Conservation (phyloP, 1,140 invertebrate species). For the Lasioglossum baleicum region DNA sequence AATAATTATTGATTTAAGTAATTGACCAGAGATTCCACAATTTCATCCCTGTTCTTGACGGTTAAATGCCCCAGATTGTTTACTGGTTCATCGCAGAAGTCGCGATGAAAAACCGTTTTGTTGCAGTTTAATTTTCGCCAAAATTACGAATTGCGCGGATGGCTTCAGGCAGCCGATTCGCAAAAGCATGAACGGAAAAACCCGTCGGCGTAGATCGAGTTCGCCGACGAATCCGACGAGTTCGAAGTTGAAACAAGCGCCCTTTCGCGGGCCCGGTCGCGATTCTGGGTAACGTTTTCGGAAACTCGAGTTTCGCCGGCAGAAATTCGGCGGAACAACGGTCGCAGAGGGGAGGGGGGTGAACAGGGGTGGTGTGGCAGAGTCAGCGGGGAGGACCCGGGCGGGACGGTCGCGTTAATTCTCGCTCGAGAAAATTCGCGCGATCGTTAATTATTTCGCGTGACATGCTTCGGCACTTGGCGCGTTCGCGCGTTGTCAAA, state of each 20-base stretch:
- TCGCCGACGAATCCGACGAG: neutral
- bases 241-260: neutral
- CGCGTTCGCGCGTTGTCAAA: slow-evolving; percentile 72
- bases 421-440: slow-evolving; percentile 72
- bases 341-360: neutral
- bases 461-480: slow-evolving; percentile 75
- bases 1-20: no score
- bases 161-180: no score
- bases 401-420: slow-evolving; percentile 43
- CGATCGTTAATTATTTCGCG: slow-evolving; percentile 78
- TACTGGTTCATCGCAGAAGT: no score
- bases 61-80: no score
- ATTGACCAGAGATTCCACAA: no score
- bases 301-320: slow-evolving; percentile 12
- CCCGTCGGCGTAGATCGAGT: no score
- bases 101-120: no score
- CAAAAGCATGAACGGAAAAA: no score
- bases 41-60: no score
- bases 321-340: slow-evolving; percentile 40
- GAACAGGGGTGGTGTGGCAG: neutral
- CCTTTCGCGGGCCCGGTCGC: neutral
- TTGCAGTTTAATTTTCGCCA: no score
- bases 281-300: slow-evolving; percentile 12
- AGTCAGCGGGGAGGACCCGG: neutral
- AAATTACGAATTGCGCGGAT: no score